Evolutionary conservation across 92 coral and sea anemone genomes (phyloP), one percentile per base, ranked within the genome.

Genomic region (Scolanthus callimorphus): DNA sequence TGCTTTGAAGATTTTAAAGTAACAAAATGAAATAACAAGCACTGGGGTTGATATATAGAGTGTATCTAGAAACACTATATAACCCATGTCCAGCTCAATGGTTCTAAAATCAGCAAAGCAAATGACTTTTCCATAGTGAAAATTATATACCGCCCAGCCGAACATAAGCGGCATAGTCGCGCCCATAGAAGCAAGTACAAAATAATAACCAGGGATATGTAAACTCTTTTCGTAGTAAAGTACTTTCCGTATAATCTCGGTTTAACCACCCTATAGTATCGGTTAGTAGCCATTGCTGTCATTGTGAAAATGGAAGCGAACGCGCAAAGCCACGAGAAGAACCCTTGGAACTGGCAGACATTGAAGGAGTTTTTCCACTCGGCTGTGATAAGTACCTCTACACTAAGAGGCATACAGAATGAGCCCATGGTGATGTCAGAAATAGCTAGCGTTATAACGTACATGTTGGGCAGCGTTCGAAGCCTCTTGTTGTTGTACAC

Each of bases 271-370:
- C 77, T 80, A 25, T 78, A 87, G 39, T 78, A 87, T 3, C 96
- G 86, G 50, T 87, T 83, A 1, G 78, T 46, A 15, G 96, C 96
- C 55, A 89, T 82, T 19, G 96, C 96, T 1, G 90, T 83, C 90
- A 87, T 87, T 8, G 76, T 76, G 34, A 75, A 86, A 31, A 87
- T 60, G 17, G 96, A 87, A 20, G 71, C 63, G 0, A 87, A 52
- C 3, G 96, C 96, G 13, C 70, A 71, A 48, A 87, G 70, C 17
- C 82, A 87, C 27, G 76, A 57, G 41, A 83, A 82, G 57, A 87
- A 87, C 3, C 96, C 90, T 45, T 87, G 90, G 43, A 78, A 60
- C 20, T 83, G 96, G 47, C 96, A 87, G 26, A 78, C 74, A 3
- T 44, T 23, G 10, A 31, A 50, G 3, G 80, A 57, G 27, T 78